A percentile compares a stretch with the other conserved stretches of the same genome.
Conservation (phyloP, 64 coral and sea anemone genomes). For the Stichodactyla helianthus region DNA sequence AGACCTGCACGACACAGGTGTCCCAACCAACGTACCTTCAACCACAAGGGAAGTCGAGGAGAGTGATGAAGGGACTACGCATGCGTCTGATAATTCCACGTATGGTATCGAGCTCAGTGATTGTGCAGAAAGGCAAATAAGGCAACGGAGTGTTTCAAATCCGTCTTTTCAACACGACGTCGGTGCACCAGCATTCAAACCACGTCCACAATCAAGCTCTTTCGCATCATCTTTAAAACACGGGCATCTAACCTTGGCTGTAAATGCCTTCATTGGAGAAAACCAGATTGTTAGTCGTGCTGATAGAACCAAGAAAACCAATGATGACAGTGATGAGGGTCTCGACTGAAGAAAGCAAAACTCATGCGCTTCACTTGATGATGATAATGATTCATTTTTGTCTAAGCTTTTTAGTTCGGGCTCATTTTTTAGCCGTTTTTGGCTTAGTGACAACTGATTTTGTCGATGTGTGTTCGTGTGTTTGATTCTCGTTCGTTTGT, state of each 20-base stretch:
- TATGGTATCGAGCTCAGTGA: conserved; percentile 3
- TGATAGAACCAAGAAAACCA: background rate
- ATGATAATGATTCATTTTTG: background rate
- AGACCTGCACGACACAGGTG: background rate
- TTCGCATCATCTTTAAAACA: background rate
- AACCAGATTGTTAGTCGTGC: background rate
- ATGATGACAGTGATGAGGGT: background rate
- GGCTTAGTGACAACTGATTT: too few species aligned
- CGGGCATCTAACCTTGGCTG: background rate
- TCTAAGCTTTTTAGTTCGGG: background rate
- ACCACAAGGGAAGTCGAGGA: background rate
- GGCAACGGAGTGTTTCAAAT: background rate
- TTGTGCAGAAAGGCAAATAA: conserved; percentile 8
- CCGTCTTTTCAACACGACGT: background rate
- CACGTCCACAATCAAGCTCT: background rate
- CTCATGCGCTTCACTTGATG: background rate
- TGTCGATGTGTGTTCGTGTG: too few species aligned
- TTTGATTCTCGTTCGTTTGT: too few species aligned
- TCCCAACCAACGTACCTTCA: background rate
- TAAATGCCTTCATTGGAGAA: conserved; percentile 11
- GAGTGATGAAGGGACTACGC: background rate
- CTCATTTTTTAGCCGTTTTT: too few species aligned
- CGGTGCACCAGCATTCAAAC: background rate
- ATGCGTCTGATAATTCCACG: background rate
- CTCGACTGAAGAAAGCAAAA: background rate